Evolutionary conservation across 1,140 invertebrate species (phyloP).

Genomic region (Venustaconcha ellipsiformis): DNA sequence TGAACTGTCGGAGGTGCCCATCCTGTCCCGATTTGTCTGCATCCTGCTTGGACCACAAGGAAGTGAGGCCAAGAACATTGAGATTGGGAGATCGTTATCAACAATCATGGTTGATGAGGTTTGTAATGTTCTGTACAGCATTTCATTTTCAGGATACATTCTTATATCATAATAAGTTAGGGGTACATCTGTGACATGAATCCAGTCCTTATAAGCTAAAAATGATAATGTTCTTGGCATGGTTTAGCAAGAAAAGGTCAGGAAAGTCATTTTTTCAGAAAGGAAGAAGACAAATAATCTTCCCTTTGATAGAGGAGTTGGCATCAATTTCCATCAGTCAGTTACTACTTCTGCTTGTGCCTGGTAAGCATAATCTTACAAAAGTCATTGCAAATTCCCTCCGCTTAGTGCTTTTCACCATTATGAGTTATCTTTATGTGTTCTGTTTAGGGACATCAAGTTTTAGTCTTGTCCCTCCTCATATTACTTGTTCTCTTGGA

Average conservation of each 20-base stretch:
- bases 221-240: neutral
- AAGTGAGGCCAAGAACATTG: slow-evolving; percentile 85
- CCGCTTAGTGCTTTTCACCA: too few relatives aligned
- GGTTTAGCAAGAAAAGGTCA: neutral
- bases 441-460: too few relatives aligned
- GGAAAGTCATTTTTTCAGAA: too few relatives aligned
- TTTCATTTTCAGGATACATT: neutral
- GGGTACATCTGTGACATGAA: neutral
- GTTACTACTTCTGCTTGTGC: too few relatives aligned
- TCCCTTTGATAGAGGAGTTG: too few relatives aligned
- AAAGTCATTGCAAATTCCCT: too few relatives aligned
- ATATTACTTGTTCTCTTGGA: too few relatives aligned
- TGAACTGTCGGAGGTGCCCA: slow-evolving; percentile 91
- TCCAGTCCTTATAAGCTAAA: neutral
- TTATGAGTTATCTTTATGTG: too few relatives aligned
- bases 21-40: slow-evolving; percentile 97
- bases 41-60: slow-evolving; percentile 90
- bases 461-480: too few relatives aligned
- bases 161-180: neutral
- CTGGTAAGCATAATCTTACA: too few relatives aligned
- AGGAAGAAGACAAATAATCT: too few relatives aligned
- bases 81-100: slow-evolving; percentile 94
- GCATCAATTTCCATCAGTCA: too few relatives aligned
- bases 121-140: slow-evolving; percentile 17
- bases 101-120: slow-evolving; percentile 95